Evolutionary conservation across 1,140 invertebrate genomes (phyloP), one percentile per base, ranked within the genome.

Genomic region (Drosophila funebris): DNA sequence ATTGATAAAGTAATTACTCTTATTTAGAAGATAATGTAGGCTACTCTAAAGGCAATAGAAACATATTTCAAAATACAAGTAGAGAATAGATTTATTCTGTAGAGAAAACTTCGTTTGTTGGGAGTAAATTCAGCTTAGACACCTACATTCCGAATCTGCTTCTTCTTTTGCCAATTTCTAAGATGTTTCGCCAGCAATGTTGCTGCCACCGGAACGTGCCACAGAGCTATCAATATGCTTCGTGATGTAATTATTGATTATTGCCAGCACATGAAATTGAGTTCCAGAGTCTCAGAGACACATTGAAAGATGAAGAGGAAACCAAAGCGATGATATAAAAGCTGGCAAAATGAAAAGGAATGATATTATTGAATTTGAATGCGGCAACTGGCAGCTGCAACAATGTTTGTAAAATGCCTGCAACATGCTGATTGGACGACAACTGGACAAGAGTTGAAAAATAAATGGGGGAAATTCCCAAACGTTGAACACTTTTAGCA

Each of bases 341-440:
- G 4, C 22, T 4, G 22, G 58, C 41, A 54, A 18, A 56, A 61
- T 37, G n/a, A 53, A 50, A 63, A 61, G 9, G 41, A 27, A 27
- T 27, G 7, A 78, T 78, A 78, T 77, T 78, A 78, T 78, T 78
- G 76, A 78, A 78, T 78, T 78, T 78, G 75, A 78, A 78, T 78
- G 60, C 73, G 73, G 71, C 63, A 76, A 63, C 54, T 22, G 27
- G 31, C 16, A 37, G 33, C 3, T 36, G 33, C n/a, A 13, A 13
- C 33, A n/a, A 58, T 64, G 20, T 44, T 20, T 22, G 41, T 22
- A 44, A 44, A 22, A 27, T 27, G 6, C 24, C 41, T 61, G 62
- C 52, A 63, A 62, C 60, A 56, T 56, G 68, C 66, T 76, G 79
- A 83, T 82, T 82, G 79, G 74, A 68, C 62, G 68, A 74, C 66